Base-by-base conservation (phyloP, 2,888 invertebrate species). In the Tillus elongatus region DNA sequence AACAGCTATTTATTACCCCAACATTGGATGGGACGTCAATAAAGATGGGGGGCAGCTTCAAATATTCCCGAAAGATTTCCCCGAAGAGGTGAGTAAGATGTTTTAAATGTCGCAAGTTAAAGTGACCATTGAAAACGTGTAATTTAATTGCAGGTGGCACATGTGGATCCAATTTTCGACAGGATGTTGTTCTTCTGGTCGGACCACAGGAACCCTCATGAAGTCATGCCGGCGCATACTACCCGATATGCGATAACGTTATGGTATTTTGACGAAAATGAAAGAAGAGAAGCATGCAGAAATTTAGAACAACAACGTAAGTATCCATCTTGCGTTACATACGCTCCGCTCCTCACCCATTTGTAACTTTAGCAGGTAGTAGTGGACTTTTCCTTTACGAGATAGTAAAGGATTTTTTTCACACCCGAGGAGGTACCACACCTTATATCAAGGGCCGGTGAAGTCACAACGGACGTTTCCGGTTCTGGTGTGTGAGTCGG, bases 131-230 rank as follows among this genome's bases (percentile, higher is more conserved):
- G n/a, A n/a, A n/a, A n/a, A n/a, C n/a, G n/a, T n/a, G n/a, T n/a
- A n/a, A n/a, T 19, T 31, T 14, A 33, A 24, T 50, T 56, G 15
- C 35, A 65, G 65, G 64, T 79, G 31, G 92, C 92, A 0, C 85
- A 92, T 58, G 89, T 97, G 54, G 91, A 86, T 58, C 96, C 96
- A 0, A 71, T 85, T 36, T 93, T 95, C 66, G 95, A 97, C 66
- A 70, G 95, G 40, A 77, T 96, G 63, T 71, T 96, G 53, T 93
- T 95, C 68, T 97, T 97, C 72, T 97, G 96, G 96, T 96, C 96
- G 0, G 96, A 96, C 58, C 72, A 88, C 52, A 74, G 96, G 49
- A 96, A 95, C 69, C 96, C 96, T 0, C 96, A 96, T 60, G 96
- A 96, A 70, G 96, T 97, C 1, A 87, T 90, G 63, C 93, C 95